Percentiles rank a stretch among this genome's conserved stretches.
These are phyloP conservation scores for Episyrphus balteatus DNA, from an alignment of 1,140 invertebrate species.

Conservation along the genomic window DNA sequence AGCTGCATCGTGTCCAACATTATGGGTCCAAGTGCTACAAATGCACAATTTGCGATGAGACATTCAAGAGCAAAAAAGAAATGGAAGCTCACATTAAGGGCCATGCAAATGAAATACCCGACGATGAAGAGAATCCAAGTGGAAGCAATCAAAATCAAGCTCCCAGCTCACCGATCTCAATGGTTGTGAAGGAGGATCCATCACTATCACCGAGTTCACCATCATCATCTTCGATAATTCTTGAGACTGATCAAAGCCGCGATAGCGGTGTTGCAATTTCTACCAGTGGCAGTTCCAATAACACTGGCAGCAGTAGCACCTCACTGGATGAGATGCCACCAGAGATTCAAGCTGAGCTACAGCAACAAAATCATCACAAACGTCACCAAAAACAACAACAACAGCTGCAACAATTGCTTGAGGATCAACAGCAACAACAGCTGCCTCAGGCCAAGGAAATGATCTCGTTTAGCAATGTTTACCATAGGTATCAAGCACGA, in stretches of 20 bases:
- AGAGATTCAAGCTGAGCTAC: constrained; percentile 7
- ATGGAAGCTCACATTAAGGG: constrained; percentile 84
- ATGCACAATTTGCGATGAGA: constrained; percentile 79
- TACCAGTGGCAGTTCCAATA: neutral
- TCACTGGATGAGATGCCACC: neutral
- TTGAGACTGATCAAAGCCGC: constrained; percentile 23
- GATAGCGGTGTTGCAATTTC: constrained; percentile 27
- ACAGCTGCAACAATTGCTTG: neutral
- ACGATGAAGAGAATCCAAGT: constrained; percentile 29
- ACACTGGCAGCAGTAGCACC: constrained; percentile 10
- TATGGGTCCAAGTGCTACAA: constrained; percentile 86
- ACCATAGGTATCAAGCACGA: neutral
- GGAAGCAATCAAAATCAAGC: constrained; percentile 13
- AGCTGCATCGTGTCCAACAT: constrained; percentile 80
- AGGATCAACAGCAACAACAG: constrained; percentile 1
- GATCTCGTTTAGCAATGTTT: neutral
- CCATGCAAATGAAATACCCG: constrained; percentile 58
- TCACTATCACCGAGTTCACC: constrained; percentile 25
- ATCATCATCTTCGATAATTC: constrained; percentile 18
- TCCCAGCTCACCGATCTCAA: constrained; percentile 16
- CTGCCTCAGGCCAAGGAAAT: neutral
- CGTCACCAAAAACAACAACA: neutral
- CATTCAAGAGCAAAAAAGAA: constrained; percentile 78
- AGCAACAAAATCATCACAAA: neutral
- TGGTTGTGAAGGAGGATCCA: constrained; percentile 5